Conservation (phyloP, 2,113 vertebrate species). For the Girardinichthys multiradiatus region DNA sequence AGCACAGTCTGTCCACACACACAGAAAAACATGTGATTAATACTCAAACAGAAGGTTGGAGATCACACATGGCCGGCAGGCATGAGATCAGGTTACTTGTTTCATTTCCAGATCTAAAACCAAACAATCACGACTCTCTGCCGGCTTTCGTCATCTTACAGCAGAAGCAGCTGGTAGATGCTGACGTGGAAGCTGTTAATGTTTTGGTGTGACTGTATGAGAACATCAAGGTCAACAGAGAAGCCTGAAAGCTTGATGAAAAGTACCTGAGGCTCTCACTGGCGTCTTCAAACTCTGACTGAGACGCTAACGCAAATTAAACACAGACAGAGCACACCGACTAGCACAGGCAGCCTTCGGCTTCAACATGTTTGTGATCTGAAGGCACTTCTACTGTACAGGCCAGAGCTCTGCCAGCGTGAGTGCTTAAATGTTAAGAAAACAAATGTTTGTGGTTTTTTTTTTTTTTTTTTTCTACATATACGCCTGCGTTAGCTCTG, state of each 20-base stretch:
- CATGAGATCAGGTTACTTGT: neutral
- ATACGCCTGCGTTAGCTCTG: conserved; percentile 23
- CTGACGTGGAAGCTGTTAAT: conserved; percentile 23
- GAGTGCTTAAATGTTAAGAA: conserved; percentile 11
- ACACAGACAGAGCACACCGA: conserved; percentile 28
- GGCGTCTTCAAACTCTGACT: conserved; percentile 29
- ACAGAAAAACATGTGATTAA: conserved; percentile 55
- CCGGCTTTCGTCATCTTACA: conserved; percentile 27
- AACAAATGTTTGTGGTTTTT: conserved; percentile 25
- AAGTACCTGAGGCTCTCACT: conserved; percentile 31
- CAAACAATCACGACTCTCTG: conserved; percentile 19
- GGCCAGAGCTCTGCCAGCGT: neutral
- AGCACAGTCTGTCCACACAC: conserved; percentile 53
- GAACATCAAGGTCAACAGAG: conserved; percentile 25
- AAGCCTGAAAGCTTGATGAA: conserved; percentile 36
- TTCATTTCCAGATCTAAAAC: conserved; percentile 31
- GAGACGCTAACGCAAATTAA: conserved; percentile 34
- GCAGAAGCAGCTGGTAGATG: conserved; percentile 19
- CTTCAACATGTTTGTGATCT: neutral
- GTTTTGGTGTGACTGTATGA: conserved; percentile 3
- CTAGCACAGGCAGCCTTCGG: neutral
- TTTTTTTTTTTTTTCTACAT: conserved; percentile 25
- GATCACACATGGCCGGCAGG: neutral
- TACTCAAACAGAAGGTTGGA: conserved; percentile 37
- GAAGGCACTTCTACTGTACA: conserved; percentile 4